A percentile compares a stretch with the other conserved stretches of the same genome.
These are phyloP conservation scores for Pachypeltis micranthus DNA, from an alignment of 1,140 invertebrate genomes.

Conservation along the genomic window DNA sequence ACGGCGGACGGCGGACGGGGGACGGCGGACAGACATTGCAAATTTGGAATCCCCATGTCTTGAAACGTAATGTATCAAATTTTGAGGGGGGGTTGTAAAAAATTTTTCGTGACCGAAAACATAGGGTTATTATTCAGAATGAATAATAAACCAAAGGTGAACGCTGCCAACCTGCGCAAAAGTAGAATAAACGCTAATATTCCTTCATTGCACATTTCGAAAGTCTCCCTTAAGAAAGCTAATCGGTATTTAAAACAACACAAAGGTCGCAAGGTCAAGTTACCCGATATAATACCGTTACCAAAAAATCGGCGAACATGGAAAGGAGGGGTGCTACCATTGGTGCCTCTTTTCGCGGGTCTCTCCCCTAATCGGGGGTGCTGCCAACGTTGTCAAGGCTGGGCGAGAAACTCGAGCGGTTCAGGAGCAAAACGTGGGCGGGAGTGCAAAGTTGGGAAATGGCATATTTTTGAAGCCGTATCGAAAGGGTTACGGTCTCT, in stretches of 20 bases:
- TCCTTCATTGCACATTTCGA: background rate
- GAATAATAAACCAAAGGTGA: too few relatives aligned
- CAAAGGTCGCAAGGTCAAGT: background rate
- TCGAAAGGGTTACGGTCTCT: conserved; percentile 29
- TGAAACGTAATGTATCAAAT: too few relatives aligned
- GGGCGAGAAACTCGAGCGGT: conserved; percentile 28
- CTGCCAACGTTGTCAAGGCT: conserved; percentile 30
- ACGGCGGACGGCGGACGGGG: too few relatives aligned
- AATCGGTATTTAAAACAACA: too few relatives aligned
- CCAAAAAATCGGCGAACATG: background rate
- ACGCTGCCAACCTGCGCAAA: background rate
- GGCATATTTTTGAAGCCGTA: conserved; percentile 32
- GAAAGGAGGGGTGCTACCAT: background rate
- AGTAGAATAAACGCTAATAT: background rate
- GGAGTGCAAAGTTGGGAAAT: conserved; percentile 27
- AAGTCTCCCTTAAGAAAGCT: background rate
- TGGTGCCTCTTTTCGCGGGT: background rate
- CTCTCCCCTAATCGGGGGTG: conserved; percentile 30
- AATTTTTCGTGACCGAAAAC: too few relatives aligned
- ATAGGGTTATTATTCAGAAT: too few relatives aligned
- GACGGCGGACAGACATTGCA: too few relatives aligned
- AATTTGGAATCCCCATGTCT: too few relatives aligned
- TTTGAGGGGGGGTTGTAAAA: too few relatives aligned
- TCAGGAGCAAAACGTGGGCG: conserved; percentile 17
- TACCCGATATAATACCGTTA: background rate